A percentile compares a stretch with the other conserved stretches of the same genome.
phyloP scores from a whole-genome alignment of 2,888 invertebrate genomes.

The Thymelicus lineola region DNA sequence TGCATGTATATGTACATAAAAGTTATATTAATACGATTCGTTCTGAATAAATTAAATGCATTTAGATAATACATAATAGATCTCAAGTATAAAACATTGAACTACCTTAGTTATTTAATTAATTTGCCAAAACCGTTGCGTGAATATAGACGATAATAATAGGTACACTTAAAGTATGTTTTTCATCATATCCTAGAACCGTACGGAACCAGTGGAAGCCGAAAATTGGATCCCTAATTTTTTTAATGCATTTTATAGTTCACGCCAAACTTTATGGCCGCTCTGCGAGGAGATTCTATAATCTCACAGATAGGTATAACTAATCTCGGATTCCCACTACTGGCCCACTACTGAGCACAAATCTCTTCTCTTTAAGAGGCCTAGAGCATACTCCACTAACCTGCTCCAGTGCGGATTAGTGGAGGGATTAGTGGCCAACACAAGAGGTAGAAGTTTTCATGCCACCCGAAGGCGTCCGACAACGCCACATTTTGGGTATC shows the following conservation, averaged over 20 bases:
- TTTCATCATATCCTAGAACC: slow-evolving; percentile 28
- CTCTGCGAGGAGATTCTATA: too few relatives aligned
- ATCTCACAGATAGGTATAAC: too few relatives aligned
- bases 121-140: slow-evolving; percentile 2
- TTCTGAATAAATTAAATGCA: slow-evolving; percentile 24
- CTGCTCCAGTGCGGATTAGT: too few relatives aligned
- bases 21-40: slow-evolving; percentile 11
- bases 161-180: slow-evolving; percentile 4
- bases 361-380: too few relatives aligned
- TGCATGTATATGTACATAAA: slow-evolving; percentile 27
- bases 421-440: too few relatives aligned
- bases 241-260: neutral
- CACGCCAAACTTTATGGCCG: neutral
- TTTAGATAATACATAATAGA: slow-evolving; percentile 20
- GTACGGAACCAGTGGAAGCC: slow-evolving; percentile 5
- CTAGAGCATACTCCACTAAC: too few relatives aligned
- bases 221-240: neutral
- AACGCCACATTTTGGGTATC: too few relatives aligned
- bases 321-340: too few relatives aligned
- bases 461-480: too few relatives aligned
- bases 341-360: too few relatives aligned
- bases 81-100: slow-evolving; percentile 4
- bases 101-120: slow-evolving; percentile 6
- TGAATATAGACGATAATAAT: neutral
- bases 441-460: too few relatives aligned